These are phyloP conservation scores for Acanthurus lineatus DNA, from an alignment of 2,797 vertebrate genomes.

Conservation along the genomic window DNA sequence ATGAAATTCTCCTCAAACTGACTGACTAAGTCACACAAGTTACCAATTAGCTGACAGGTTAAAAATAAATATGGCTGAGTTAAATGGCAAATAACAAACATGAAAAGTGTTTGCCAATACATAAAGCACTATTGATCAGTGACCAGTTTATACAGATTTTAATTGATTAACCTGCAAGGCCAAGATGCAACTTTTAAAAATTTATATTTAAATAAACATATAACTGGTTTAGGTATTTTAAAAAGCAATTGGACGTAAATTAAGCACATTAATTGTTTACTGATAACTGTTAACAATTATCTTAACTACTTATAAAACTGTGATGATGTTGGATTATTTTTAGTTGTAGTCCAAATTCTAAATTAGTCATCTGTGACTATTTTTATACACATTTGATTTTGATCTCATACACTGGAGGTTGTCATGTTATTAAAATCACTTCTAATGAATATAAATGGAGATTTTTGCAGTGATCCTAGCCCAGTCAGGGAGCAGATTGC, in stretches of 20 bases:
- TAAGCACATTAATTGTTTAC: conserved; percentile 1
- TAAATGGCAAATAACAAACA: neutral
- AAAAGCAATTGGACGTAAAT: neutral
- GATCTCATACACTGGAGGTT: conserved; percentile 1
- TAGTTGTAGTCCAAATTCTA: neutral
- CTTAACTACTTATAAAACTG: neutral
- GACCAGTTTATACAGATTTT: neutral
- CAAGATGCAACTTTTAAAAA: neutral
- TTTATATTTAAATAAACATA: neutral
- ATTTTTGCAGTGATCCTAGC: conserved; percentile 56
- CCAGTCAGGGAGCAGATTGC: conserved; percentile 78
- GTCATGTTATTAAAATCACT: conserved; percentile 24
- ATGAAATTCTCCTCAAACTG: neutral
- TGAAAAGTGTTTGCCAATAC: neutral
- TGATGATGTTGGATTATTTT: neutral
- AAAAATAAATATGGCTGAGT: conserved; percentile 7
- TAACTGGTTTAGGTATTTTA: neutral
- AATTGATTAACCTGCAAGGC: neutral
- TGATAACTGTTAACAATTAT: neutral
- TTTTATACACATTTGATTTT: conserved; percentile 17
- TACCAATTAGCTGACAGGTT: too few species aligned
- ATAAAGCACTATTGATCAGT: neutral
- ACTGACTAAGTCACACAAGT: too few species aligned
- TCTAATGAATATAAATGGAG: conserved; percentile 68
- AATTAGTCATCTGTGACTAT: neutral